Base-by-base conservation (phyloP, 2,113 vertebrate genomes). In the Polypterus senegalus region DNA sequence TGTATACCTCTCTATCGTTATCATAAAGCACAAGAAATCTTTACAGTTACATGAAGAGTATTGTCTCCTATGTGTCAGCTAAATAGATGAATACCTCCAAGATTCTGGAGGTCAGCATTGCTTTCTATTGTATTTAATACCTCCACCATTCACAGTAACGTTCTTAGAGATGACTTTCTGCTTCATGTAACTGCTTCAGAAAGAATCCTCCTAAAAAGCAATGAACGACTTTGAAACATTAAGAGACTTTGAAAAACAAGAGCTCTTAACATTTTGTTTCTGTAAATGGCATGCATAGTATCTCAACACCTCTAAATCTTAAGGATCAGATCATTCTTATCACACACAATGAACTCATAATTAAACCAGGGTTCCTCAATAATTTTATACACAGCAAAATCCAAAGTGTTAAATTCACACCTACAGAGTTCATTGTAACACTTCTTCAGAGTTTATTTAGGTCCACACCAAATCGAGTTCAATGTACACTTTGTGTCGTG, bases 181-280 rank as follows among this genome's bases (percentile, higher is more conserved):
- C 54, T 55, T 55, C 27, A 55, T 55, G 54, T 55, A 55, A 55
- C 54, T 55, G 54, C 54, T 55, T 11, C 54, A n/a, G 54, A 55
- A 10, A 9, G 54, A 55, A 55, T 11, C 9, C 27, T 55, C 9
- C 54, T 55, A 5, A 55, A 55, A 55, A 55, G 54, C 54, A 55
- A 55, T 55, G n/a, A 55, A 55, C 9, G 3, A 55, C 10, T 55
- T 55, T 55, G 54, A 55, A 5, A 55, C 9, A 55, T 11, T 55
- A 55, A 11, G 54, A 55, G n/a, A 55, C 27, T 55, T 11, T 55
- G 3, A 55, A 2, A 55, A 55, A 55, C 9, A 55, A 11, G 10
- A 55, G 9, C n/a, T 55, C 9, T 11, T 55, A 55, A 55, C 54
- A 55, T 55, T 55, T 10, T 55, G 1, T 55, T 55, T 55, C 54